These are phyloP conservation scores for Australoheros facetus DNA, from an alignment of 2,797 vertebrate species.

Conservation along the genomic window DNA sequence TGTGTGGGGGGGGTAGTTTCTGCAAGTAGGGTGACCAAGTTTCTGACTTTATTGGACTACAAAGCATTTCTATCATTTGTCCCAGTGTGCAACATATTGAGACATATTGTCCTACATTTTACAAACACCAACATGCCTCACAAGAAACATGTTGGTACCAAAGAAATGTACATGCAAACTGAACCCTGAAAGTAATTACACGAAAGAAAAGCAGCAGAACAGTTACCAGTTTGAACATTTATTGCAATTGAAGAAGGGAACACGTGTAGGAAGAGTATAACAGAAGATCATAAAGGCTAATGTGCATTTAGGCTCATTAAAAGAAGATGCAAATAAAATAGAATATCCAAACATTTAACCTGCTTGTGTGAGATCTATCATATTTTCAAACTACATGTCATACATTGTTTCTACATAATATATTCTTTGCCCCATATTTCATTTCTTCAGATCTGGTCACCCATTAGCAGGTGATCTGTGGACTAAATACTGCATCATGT, in stretches of 20 bases:
- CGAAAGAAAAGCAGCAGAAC: neutral
- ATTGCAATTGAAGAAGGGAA: neutral
- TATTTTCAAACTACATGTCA: neutral
- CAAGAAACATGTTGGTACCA: neutral
- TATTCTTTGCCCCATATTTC: neutral
- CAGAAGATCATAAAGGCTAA: neutral
- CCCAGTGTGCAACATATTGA: neutral
- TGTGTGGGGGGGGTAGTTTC: neutral
- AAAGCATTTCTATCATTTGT: neutral
- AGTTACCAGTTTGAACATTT: neutral
- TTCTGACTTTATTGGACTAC: neutral
- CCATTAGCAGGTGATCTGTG: neutral
- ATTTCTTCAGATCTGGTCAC: neutral
- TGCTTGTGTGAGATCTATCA: neutral
- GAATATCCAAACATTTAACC: neutral
- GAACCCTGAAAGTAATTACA: neutral
- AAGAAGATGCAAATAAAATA: no score
- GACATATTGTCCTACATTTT: no score
- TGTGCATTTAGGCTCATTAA: neutral
- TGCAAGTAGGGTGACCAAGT: neutral
- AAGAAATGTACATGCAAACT: neutral
- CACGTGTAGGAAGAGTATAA: neutral
- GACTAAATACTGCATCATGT: slow-evolving; percentile 6
- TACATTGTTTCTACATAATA: no score
- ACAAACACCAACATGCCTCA: neutral